Conservation (phyloP, 2,888 invertebrate genomes). For the Drosophila aldrichi region DNA sequence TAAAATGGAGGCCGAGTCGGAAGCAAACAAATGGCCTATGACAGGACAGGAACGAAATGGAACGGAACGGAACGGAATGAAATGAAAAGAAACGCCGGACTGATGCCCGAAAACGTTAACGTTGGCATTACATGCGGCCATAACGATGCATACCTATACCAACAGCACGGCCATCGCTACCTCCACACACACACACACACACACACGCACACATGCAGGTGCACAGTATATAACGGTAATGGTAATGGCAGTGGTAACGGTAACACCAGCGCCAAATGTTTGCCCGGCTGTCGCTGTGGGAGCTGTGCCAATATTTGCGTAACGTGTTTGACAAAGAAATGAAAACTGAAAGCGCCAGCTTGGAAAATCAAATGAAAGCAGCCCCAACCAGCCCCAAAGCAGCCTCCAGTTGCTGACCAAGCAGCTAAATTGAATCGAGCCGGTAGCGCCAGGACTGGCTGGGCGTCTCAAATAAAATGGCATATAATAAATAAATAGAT, state of each 20-base stretch:
- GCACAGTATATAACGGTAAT: constrained; percentile 22
- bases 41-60: neutral
- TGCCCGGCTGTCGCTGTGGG: constrained; percentile 74
- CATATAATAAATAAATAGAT: constrained; percentile 7
- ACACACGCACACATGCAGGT: neutral
- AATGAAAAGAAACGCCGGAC: constrained; percentile 13
- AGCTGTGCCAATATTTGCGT: constrained; percentile 81
- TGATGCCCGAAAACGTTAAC: constrained; percentile 9
- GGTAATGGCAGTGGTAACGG: constrained; percentile 54
- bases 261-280: constrained; percentile 65
- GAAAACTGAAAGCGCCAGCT: constrained; percentile 80
- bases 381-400: neutral
- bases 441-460: neutral
- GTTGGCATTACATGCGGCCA: constrained; percentile 35
- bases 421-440: neutral
- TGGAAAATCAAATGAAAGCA: constrained; percentile 77
- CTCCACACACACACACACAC: neutral
- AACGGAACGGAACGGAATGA: constrained; percentile 4
- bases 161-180: neutral
- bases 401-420: constrained; percentile 17
- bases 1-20: constrained; percentile 6
- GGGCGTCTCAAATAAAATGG: constrained; percentile 15
- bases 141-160: constrained; percentile 10
- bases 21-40: constrained; percentile 23
- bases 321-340: constrained; percentile 81